Percentiles rank a stretch among this genome's conserved stretches.
Evolutionary conservation across 1,140 invertebrate species (phyloP).

Genomic region (Nephotettix cincticeps): DNA sequence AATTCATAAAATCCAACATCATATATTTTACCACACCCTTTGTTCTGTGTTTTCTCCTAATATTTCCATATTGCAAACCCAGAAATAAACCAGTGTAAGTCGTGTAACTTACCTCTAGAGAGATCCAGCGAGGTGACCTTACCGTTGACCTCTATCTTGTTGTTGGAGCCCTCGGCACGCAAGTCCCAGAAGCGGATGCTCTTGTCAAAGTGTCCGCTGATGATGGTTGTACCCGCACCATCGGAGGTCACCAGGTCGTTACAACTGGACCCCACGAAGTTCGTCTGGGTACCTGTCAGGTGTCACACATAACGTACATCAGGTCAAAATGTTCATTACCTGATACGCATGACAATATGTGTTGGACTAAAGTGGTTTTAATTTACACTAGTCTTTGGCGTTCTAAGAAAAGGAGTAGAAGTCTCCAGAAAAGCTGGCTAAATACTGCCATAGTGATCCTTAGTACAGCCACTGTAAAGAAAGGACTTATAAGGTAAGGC

Average conservation of each 20-base stretch:
- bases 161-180: slow-evolving; percentile 72
- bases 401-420: no score
- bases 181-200: slow-evolving; percentile 96
- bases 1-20: no score
- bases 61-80: no score
- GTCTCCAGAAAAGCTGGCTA: no score
- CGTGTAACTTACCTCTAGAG: slow-evolving; percentile 69
- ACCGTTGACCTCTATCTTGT: slow-evolving; percentile 86
- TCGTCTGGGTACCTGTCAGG: slow-evolving; percentile 83
- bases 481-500: no score
- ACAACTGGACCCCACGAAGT: slow-evolving; percentile 95
- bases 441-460: no score
- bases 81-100: no score
- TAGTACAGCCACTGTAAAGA: no score
- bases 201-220: slow-evolving; percentile 98
- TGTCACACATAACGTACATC: slow-evolving; percentile 35
- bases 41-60: no score
- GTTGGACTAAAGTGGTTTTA: no score
- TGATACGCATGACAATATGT: slow-evolving; percentile 14
- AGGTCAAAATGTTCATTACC: slow-evolving; percentile 20
- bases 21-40: no score
- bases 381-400: no score
- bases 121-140: slow-evolving; percentile 95
- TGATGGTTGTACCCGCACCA: slow-evolving; percentile 85
- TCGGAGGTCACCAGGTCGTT: slow-evolving; percentile 92